Conservation (phyloP, 2,888 invertebrate genomes). For the Caenorhabditis japonica region DNA sequence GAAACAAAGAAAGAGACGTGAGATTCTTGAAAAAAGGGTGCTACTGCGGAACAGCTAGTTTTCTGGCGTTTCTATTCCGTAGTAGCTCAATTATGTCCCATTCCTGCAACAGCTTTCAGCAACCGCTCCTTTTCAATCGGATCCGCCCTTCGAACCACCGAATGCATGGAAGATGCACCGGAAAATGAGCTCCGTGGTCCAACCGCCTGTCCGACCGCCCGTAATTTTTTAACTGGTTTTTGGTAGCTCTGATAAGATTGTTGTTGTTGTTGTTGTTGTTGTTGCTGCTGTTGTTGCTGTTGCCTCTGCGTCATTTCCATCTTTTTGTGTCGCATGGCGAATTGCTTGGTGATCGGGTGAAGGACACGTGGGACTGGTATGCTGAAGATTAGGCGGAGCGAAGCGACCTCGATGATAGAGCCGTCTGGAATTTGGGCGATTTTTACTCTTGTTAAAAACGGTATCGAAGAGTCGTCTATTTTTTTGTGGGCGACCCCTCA, state of each 20-base stretch:
- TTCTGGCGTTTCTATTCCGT: too few relatives aligned
- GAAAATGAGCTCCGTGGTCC: neutral
- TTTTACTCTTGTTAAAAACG: too few relatives aligned
- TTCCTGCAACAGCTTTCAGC: neutral
- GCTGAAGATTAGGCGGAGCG: conserved; percentile 61
- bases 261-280: neutral
- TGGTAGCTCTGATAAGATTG: conserved; percentile 2
- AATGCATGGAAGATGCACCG: neutral
- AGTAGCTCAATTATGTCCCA: neutral
- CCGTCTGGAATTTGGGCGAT: conserved; percentile 83
- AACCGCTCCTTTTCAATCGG: conserved; percentile 7
- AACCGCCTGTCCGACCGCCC: too few relatives aligned
- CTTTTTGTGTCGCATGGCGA: neutral
- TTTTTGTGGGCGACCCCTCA: too few relatives aligned
- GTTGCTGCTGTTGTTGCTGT: too few relatives aligned
- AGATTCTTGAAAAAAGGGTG: too few relatives aligned
- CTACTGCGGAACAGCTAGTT: too few relatives aligned
- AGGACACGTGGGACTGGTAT: conserved; percentile 40
- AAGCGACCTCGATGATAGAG: conserved; percentile 86
- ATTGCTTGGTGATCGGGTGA: conserved; percentile 16
- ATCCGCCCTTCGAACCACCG: neutral
- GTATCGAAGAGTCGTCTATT: too few relatives aligned
- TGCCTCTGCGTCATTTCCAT: neutral
- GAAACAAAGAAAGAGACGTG: too few relatives aligned
- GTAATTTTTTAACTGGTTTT: neutral